These are phyloP conservation scores for Acrocephalus arundinaceus DNA, from an alignment of 2,113 vertebrate genomes.

Conservation along the genomic window DNA sequence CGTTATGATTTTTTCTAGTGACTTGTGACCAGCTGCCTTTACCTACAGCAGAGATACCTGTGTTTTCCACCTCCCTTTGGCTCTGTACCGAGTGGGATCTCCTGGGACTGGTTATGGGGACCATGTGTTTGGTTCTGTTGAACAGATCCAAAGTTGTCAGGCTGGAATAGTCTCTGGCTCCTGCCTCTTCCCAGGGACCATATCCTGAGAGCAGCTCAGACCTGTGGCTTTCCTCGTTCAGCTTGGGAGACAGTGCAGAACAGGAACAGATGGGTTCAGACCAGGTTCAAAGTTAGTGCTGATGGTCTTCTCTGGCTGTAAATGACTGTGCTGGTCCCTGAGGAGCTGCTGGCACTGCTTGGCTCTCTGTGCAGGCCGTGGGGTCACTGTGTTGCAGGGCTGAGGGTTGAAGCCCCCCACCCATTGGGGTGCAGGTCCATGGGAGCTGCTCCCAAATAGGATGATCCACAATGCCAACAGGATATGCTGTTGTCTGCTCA, in stretches of 20 bases:
- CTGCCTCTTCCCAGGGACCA: neutral
- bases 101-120: neutral
- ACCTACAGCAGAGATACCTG: neutral
- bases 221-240: neutral
- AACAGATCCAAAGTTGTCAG: neutral
- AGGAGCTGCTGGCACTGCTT: neutral
- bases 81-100: neutral
- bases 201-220: neutral
- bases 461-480: neutral
- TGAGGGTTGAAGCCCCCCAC: neutral
- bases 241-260: neutral
- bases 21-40: neutral
- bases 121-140: neutral
- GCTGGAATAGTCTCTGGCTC: neutral
- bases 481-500: fast-evolving
- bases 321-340: neutral
- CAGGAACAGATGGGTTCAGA: neutral
- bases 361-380: neutral
- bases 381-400: neutral
- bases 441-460: neutral
- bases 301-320: neutral
- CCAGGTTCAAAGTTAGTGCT: neutral
- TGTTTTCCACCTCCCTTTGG: neutral
- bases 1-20: neutral
- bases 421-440: neutral